These are phyloP conservation scores for Desmodus rotundus DNA, from an alignment of 2,113 vertebrate genomes.

Conservation along the genomic window DNA sequence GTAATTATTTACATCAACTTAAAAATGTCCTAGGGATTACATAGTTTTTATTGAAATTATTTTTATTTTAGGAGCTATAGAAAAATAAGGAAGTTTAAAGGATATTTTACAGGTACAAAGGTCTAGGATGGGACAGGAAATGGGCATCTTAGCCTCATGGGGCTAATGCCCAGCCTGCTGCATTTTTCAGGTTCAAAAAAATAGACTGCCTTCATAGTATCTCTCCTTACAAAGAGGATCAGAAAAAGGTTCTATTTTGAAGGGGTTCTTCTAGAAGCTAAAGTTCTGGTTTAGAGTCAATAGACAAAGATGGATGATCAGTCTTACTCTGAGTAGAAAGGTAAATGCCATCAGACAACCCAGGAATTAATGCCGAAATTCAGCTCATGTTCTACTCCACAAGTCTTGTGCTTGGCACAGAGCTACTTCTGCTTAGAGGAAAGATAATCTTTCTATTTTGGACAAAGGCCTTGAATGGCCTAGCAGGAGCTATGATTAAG, in stretches of 20 bases:
- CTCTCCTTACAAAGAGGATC: neutral
- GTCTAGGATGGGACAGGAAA: neutral
- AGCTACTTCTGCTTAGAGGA: neutral
- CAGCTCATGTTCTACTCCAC: neutral
- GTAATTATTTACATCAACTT: neutral
- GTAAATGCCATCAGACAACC: neutral
- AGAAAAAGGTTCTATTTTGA: neutral
- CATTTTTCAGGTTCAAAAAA: neutral
- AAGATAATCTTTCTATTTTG: conserved; percentile 9
- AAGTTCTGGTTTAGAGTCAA: neutral
- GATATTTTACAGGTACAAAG: neutral
- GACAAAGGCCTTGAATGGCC: neutral
- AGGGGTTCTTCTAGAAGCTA: neutral
- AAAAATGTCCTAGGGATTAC: neutral
- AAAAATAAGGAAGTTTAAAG: neutral
- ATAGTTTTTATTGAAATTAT: neutral
- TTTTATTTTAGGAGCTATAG: neutral
- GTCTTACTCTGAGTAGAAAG: neutral
- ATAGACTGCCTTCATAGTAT: neutral
- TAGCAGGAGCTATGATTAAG: neutral
- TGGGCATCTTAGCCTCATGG: neutral
- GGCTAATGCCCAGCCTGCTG: neutral
- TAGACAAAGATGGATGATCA: neutral
- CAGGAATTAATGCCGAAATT: neutral
- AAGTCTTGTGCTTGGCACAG: neutral